Conservation (phyloP, 2,113 vertebrate genomes). For the Panthera leo region DNA sequence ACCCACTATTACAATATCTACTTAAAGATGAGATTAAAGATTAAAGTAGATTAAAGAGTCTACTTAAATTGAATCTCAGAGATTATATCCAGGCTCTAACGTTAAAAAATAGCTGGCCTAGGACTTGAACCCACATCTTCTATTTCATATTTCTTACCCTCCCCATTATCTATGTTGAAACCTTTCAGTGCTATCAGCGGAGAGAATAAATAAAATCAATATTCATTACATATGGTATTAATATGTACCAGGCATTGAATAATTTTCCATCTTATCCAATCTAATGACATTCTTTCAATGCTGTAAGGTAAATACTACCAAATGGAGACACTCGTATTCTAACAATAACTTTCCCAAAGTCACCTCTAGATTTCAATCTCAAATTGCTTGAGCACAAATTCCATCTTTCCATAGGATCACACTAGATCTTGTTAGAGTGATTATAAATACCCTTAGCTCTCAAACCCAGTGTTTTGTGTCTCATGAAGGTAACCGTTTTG, state of each 20-base stretch:
- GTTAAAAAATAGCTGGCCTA: neutral
- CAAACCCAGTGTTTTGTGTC: neutral
- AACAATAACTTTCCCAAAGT: neutral
- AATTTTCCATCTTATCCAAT: neutral
- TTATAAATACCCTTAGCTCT: neutral
- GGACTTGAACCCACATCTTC: neutral
- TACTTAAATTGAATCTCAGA: neutral
- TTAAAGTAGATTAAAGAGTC: neutral
- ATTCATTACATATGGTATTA: neutral
- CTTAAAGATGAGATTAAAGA: too few relatives aligned
- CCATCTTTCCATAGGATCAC: neutral
- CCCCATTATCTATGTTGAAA: neutral
- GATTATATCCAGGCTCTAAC: conserved; percentile 24
- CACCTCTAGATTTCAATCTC: neutral
- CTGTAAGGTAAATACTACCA: neutral
- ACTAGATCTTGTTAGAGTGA: neutral
- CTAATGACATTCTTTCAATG: neutral
- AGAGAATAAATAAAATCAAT: neutral
- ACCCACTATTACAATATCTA: neutral
- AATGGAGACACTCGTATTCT: neutral
- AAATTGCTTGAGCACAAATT: neutral
- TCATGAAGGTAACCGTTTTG: neutral
- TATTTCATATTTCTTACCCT: conserved; percentile 5
- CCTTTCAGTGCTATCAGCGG: neutral
- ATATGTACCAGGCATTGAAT: neutral